Percentiles rank a stretch among this genome's conserved stretches.
Evolutionary conservation across 2,797 vertebrate genomes (phyloP).

Genomic region (Pampus argenteus): DNA sequence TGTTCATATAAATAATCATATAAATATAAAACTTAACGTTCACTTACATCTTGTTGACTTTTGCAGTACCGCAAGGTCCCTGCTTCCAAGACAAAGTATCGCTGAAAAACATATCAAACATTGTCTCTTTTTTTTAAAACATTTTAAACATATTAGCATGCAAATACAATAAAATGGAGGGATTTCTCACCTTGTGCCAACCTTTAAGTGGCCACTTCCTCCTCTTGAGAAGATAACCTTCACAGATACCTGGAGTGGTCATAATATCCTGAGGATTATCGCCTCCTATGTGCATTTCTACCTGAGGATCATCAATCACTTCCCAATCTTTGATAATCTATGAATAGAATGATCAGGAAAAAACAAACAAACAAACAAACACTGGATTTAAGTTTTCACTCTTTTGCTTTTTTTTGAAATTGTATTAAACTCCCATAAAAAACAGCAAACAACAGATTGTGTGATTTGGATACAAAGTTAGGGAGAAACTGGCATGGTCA

Average conservation of each 20-base stretch:
- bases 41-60: constrained; percentile 91
- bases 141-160: not conserved
- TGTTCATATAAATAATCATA: not conserved
- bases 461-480: too few species aligned
- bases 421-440: too few species aligned
- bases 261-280: constrained; percentile 72
- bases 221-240: constrained; percentile 95
- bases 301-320: constrained; percentile 88
- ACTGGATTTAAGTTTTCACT: not conserved
- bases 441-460: too few species aligned
- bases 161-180: too few species aligned
- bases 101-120: constrained; percentile 74
- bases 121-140: not conserved
- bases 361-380: not conserved
- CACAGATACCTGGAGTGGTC: constrained; percentile 83
- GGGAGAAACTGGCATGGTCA: too few species aligned
- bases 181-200: constrained; percentile 92
- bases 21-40: not conserved
- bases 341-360: not conserved
- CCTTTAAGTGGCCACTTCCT: constrained; percentile 98
- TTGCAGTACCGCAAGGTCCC: constrained; percentile 92
- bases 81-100: constrained; percentile 92
- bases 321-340: constrained; percentile 94
- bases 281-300: constrained; percentile 57
- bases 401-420: not conserved